phyloP scores from a whole-genome alignment of 1,140 invertebrate species.

The Polypedilum pembai region DNA sequence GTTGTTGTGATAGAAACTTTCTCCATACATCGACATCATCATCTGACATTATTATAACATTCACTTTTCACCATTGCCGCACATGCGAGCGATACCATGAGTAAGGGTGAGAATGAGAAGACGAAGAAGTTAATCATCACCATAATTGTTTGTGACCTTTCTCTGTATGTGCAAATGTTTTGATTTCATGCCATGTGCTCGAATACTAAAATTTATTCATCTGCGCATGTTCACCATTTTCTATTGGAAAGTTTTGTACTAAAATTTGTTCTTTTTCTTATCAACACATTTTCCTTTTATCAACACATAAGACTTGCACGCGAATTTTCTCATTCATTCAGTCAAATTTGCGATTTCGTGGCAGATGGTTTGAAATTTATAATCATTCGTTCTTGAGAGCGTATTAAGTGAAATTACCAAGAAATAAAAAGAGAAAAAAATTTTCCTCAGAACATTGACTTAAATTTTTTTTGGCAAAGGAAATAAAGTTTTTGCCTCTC shows the following conservation, averaged over 20 bases:
- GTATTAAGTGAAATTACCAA: background rate
- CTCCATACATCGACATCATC: background rate
- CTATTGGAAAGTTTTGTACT: background rate
- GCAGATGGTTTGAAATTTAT: background rate
- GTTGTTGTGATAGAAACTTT: background rate
- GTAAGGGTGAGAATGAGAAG: background rate
- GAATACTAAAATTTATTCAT: background rate
- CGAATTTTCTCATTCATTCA: background rate
- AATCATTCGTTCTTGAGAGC: background rate
- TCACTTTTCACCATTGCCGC: background rate
- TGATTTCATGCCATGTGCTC: constrained; percentile 11
- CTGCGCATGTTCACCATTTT: background rate
- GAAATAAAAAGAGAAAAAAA: background rate
- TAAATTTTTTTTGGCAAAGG: background rate
- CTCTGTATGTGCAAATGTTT: too few relatives aligned
- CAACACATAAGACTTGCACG: background rate
- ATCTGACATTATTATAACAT: background rate
- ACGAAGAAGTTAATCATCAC: background rate
- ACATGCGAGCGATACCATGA: background rate
- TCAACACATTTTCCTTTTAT: background rate
- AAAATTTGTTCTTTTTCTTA: background rate
- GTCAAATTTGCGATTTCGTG: background rate
- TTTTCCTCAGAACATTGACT: background rate
- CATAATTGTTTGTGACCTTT: constrained; percentile 17
- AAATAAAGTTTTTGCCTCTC: background rate